Percentiles rank a stretch among this genome's conserved stretches.
Evolutionary conservation across 2,888 invertebrate species (phyloP).

Genomic region (Oscheius myriophilus): DNA sequence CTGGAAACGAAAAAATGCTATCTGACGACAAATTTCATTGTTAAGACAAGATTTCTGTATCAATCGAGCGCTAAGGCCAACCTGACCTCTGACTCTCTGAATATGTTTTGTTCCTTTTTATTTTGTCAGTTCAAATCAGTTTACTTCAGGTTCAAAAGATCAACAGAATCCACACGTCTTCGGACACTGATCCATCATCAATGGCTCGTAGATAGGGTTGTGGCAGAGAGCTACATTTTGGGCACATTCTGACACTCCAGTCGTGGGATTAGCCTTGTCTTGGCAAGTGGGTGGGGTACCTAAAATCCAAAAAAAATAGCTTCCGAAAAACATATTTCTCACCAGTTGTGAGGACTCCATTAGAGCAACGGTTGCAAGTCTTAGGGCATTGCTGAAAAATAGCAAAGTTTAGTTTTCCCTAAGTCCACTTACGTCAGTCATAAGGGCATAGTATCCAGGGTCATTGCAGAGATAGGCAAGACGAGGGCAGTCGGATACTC

Average conservation of each 20-base stretch:
- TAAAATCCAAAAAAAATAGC: too few relatives aligned
- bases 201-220: conserved; percentile 9
- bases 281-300: conserved; percentile 3
- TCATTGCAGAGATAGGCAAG: conserved; percentile 14
- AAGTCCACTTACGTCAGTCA: conserved; percentile 1
- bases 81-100: too few relatives aligned
- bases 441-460: conserved; percentile 1
- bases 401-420: not conserved
- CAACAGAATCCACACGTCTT: conserved; percentile 7
- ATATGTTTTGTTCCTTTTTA: too few relatives aligned
- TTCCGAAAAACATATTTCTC: too few relatives aligned
- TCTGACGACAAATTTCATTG: too few relatives aligned
- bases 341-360: not conserved
- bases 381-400: conserved; percentile 5
- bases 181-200: conserved; percentile 10
- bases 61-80: too few relatives aligned
- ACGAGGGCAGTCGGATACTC: not conserved
- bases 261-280: conserved; percentile 4
- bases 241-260: conserved; percentile 6
- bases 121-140: not conserved
- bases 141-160: not conserved
- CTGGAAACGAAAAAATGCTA: too few relatives aligned
- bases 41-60: too few relatives aligned
- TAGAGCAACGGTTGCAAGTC: conserved; percentile 12
- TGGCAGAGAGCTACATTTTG: not conserved